A percentile compares a stretch with the other conserved stretches of the same genome.
Evolutionary conservation across 2,888 invertebrate species (phyloP).

Genomic region (Ceriagrion tenellum): DNA sequence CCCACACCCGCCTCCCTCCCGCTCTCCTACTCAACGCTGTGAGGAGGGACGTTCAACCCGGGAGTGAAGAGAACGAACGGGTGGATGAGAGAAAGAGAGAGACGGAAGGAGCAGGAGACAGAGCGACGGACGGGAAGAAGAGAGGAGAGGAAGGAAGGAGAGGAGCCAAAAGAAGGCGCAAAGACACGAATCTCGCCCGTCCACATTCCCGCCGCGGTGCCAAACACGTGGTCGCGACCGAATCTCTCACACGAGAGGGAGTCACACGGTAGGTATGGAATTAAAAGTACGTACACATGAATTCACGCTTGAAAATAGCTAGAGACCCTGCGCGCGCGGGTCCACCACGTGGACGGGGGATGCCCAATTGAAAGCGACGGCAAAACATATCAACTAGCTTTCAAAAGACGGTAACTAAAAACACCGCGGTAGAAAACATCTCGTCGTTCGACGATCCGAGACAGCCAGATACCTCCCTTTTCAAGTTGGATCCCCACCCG

Average conservation of each 20-base stretch:
- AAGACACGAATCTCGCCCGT: background rate
- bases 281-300: background rate
- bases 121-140: background rate
- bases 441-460: background rate
- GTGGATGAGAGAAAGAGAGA: background rate
- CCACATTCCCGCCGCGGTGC: background rate
- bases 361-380: background rate
- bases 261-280: background rate
- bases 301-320: background rate
- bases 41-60: background rate
- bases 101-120: too few species aligned
- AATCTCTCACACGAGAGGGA: background rate
- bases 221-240: slow-evolving; percentile 18
- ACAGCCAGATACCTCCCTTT: background rate
- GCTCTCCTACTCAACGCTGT: background rate
- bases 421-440: background rate
- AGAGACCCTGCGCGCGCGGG: background rate
- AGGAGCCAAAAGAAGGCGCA: background rate
- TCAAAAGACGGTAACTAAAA: background rate
- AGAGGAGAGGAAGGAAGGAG: background rate
- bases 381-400: background rate
- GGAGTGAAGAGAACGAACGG: background rate
- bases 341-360: background rate
- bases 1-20: background rate
- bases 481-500: too few species aligned